Conservation (phyloP, 2,113 vertebrate species). For the Solea solea region DNA sequence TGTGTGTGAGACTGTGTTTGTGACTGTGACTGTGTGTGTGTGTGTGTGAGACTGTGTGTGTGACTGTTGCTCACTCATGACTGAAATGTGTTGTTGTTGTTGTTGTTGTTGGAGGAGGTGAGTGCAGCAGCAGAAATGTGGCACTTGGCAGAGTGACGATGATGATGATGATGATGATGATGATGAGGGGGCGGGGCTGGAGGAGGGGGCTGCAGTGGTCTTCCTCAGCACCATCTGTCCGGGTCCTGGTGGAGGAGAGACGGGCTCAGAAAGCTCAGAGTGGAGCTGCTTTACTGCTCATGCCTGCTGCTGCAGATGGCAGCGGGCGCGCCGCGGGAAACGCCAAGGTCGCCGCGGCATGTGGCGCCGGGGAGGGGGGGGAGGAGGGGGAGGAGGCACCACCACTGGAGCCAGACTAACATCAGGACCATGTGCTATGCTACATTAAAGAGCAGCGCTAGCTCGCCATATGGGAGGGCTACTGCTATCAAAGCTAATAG, state of each 20-base stretch:
- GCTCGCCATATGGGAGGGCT: conserved; percentile 69
- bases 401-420: conserved; percentile 66
- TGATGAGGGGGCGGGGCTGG: no score
- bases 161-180: conserved; percentile 23
- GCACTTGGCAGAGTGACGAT: conserved; percentile 40
- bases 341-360: conserved; percentile 79
- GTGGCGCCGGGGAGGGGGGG: conserved; percentile 63
- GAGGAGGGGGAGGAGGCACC: conserved; percentile 47
- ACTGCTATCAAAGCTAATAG: conserved; percentile 74
- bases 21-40: no score
- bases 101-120: conserved; percentile 53
- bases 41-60: no score
- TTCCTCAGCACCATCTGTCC: conserved; percentile 83
- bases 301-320: conserved; percentile 83
- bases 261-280: conserved; percentile 77
- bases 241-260: conserved; percentile 75
- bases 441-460: conserved; percentile 71
- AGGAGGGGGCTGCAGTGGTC: conserved; percentile 59
- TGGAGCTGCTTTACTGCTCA: conserved; percentile 85
- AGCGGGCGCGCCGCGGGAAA: conserved; percentile 72
- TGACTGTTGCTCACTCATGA: no score
- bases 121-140: conserved; percentile 53
- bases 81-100: conserved; percentile 59
- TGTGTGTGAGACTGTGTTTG: no score
- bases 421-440: conserved; percentile 69